Evolutionary conservation across 2,113 vertebrate species (phyloP).

Genomic region (Romanogobio albipinnatus): DNA sequence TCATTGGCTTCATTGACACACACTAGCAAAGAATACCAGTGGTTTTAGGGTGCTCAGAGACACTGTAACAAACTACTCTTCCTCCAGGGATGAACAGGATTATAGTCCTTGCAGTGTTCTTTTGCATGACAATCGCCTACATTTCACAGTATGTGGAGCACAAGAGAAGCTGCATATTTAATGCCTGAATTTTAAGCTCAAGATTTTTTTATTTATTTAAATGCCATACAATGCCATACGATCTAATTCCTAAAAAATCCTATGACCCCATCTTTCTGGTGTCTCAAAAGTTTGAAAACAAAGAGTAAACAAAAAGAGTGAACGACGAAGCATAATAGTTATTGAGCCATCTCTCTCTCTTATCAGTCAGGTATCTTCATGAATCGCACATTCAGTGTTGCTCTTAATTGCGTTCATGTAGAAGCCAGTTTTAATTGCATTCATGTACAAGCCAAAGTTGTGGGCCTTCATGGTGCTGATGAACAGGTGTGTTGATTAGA

Average conservation of each 20-base stretch:
- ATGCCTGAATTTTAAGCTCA: background rate
- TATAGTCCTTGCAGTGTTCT: background rate
- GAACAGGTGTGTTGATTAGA: slow-evolving; percentile 44
- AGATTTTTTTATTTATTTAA: too few species aligned
- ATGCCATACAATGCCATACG: too few species aligned
- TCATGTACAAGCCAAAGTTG: background rate
- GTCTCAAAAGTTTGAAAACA: too few species aligned
- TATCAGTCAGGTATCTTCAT: background rate
- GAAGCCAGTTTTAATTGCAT: background rate
- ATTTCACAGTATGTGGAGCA: background rate
- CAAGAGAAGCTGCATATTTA: background rate
- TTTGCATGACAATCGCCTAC: background rate
- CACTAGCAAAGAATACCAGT: background rate
- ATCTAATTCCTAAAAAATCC: too few species aligned
- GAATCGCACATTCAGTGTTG: background rate
- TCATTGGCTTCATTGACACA: too few species aligned
- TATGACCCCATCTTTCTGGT: background rate
- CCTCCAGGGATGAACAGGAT: background rate
- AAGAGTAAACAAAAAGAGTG: background rate
- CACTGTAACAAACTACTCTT: background rate
- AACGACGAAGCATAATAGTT: background rate
- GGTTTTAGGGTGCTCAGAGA: background rate
- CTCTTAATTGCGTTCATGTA: slow-evolving; percentile 8
- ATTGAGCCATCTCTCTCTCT: background rate
- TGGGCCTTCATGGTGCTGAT: background rate